phyloP scores from a whole-genome alignment of 2,888 invertebrate genomes.

The Laspeyria flexula region DNA sequence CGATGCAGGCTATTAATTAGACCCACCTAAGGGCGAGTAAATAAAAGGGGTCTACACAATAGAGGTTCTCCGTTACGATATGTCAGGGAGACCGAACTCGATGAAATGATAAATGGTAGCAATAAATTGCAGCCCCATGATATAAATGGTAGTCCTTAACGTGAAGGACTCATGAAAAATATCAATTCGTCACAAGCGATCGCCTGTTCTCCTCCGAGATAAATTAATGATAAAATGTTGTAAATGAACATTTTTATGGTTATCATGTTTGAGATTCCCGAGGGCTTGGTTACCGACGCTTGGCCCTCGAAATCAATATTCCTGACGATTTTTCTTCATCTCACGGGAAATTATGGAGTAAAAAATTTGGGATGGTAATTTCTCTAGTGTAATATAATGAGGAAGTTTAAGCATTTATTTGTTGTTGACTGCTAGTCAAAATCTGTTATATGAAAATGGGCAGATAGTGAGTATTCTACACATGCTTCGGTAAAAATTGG shows the following conservation, averaged over 20 bases:
- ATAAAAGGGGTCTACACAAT: slow-evolving; percentile 45
- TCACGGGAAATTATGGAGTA: slow-evolving; percentile 20
- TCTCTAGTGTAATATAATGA: slow-evolving; percentile 12
- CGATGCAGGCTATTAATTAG: slow-evolving; percentile 33
- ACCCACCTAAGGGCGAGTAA: slow-evolving; percentile 24
- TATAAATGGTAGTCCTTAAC: slow-evolving; percentile 72
- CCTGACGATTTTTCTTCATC: slow-evolving; percentile 26
- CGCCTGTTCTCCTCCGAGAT: slow-evolving; percentile 52
- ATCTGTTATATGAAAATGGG: too few species aligned
- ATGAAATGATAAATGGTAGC: slow-evolving; percentile 75
- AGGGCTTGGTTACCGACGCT: slow-evolving; percentile 40
- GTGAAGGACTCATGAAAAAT: slow-evolving; percentile 73
- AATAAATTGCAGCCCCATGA: slow-evolving; percentile 72
- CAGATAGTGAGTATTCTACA: too few species aligned
- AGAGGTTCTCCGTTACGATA: slow-evolving; percentile 40
- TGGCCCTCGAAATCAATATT: slow-evolving; percentile 46
- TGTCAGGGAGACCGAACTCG: slow-evolving; percentile 56
- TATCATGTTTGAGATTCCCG: slow-evolving; percentile 53
- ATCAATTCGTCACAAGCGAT: slow-evolving; percentile 73
- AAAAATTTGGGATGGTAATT: slow-evolving; percentile 14
- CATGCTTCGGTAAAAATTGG: too few species aligned
- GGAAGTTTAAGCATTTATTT: slow-evolving; percentile 1
- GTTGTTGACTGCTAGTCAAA: not conserved
- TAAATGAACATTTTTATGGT: slow-evolving; percentile 45
- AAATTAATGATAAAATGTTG: slow-evolving; percentile 62